Percentiles rank a stretch among this genome's conserved stretches.
Evolutionary conservation across 2,888 invertebrate genomes (phyloP).

Genomic region (Pseudeuparius sepicola): DNA sequence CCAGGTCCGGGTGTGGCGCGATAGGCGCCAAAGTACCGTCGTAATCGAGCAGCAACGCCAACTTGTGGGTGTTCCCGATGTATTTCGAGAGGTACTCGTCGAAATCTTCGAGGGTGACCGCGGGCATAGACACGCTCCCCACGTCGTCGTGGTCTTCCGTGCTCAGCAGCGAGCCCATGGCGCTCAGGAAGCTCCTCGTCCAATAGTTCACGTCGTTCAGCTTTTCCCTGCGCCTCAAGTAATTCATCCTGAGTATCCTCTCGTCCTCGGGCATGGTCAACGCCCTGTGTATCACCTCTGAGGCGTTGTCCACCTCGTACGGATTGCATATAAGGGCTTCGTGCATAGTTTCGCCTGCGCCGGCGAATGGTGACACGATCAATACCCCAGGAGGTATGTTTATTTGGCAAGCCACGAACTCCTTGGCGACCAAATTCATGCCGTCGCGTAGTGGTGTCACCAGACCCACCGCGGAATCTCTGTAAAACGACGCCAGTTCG

Average conservation of each 20-base stretch:
- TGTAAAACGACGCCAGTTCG: slow-evolving; percentile 75
- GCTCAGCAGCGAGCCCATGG: slow-evolving; percentile 65
- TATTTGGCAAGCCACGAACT: slow-evolving; percentile 87
- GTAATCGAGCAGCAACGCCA: slow-evolving; percentile 76
- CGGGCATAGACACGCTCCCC: slow-evolving; percentile 77
- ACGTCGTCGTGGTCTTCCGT: slow-evolving; percentile 74
- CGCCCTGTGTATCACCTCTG: slow-evolving; percentile 74
- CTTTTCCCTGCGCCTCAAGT: slow-evolving; percentile 68
- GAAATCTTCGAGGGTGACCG: slow-evolving; percentile 84
- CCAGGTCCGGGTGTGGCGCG: slow-evolving; percentile 81
- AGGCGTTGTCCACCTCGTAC: slow-evolving; percentile 78
- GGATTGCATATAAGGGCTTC: slow-evolving; percentile 85
- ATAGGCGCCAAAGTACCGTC: slow-evolving; percentile 84
- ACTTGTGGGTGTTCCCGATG: slow-evolving; percentile 75
- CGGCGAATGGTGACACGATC: slow-evolving; percentile 84
- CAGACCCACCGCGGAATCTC: slow-evolving; percentile 77
- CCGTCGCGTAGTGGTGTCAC: slow-evolving; percentile 83
- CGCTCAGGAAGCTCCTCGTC: slow-evolving; percentile 81
- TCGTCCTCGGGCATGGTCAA: slow-evolving; percentile 87
- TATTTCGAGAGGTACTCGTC: slow-evolving; percentile 82
- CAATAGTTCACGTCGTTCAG: slow-evolving; percentile 78
- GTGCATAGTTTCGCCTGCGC: slow-evolving; percentile 90
- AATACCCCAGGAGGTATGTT: slow-evolving; percentile 74
- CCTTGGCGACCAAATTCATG: slow-evolving; percentile 89
- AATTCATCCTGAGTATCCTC: slow-evolving; percentile 75